These are phyloP conservation scores for Micronycteris hirsuta DNA, from an alignment of 2,113 vertebrate species.

Conservation along the genomic window DNA sequence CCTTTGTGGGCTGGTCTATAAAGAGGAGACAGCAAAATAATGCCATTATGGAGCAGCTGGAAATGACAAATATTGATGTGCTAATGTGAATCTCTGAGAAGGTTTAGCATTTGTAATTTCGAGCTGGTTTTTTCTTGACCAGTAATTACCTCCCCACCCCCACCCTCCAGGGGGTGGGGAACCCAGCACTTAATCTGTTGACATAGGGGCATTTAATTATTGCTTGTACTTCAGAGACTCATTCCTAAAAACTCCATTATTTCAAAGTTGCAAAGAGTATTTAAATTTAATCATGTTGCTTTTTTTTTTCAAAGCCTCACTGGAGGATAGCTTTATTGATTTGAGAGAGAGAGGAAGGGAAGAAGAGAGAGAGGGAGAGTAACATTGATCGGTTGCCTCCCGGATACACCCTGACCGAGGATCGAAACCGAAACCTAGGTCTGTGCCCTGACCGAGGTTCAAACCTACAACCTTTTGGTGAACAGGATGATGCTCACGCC, in stretches of 20 bases:
- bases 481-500: too few species aligned
- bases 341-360: too few species aligned
- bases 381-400: too few species aligned
- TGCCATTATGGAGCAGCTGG: background rate
- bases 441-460: too few species aligned
- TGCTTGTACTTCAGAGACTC: background rate
- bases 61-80: background rate
- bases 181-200: background rate
- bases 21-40: background rate
- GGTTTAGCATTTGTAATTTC: background rate
- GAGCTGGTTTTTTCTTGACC: background rate
- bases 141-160: background rate
- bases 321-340: too few species aligned
- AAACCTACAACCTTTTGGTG: too few species aligned
- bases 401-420: too few species aligned
- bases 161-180: too few species aligned
- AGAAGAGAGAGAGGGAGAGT: too few species aligned
- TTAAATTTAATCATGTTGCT: background rate
- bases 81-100: background rate
- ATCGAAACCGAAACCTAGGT: too few species aligned
- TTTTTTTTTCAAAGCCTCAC: background rate
- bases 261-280: background rate
- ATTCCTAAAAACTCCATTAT: background rate
- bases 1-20: background rate
- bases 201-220: background rate